These are phyloP conservation scores for Trachelus stipa DNA, from an alignment of 2,888 invertebrate species.

Conservation along the genomic window DNA sequence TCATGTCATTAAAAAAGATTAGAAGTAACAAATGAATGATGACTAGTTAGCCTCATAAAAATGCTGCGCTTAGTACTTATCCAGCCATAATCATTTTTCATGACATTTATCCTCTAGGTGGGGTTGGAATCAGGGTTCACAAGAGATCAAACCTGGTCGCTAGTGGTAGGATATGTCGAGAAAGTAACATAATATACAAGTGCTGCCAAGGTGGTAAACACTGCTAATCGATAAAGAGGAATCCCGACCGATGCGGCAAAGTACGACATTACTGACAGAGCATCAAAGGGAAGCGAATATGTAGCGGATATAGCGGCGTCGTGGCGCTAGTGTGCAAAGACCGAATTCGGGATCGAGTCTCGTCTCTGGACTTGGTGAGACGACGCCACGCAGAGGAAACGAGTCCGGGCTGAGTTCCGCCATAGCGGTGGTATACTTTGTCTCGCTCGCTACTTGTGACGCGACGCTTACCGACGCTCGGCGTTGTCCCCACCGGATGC, in stretches of 20 bases:
- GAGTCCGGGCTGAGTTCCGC: slow-evolving; percentile 43
- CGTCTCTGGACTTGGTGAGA: slow-evolving; percentile 27
- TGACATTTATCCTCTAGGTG: background rate
- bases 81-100: background rate
- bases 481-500: slow-evolving; percentile 50
- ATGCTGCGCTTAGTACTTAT: background rate
- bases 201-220: background rate
- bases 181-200: background rate
- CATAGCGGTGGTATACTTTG: slow-evolving; percentile 55
- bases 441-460: slow-evolving; percentile 49
- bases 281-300: slow-evolving; percentile 6
- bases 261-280: slow-evolving; percentile 7
- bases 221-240: slow-evolving; percentile 5
- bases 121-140: background rate
- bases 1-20: background rate
- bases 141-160: background rate
- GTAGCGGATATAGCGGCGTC: slow-evolving; percentile 1
- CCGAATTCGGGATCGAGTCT: slow-evolving; percentile 34
- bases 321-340: slow-evolving; percentile 49
- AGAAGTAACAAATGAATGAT: background rate
- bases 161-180: background rate
- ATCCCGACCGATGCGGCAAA: background rate
- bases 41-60: background rate
- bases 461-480: slow-evolving; percentile 65
- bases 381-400: slow-evolving; percentile 46